These are phyloP conservation scores for Heliconius ethilla DNA, from an alignment of 2,888 invertebrate genomes.

Conservation along the genomic window DNA sequence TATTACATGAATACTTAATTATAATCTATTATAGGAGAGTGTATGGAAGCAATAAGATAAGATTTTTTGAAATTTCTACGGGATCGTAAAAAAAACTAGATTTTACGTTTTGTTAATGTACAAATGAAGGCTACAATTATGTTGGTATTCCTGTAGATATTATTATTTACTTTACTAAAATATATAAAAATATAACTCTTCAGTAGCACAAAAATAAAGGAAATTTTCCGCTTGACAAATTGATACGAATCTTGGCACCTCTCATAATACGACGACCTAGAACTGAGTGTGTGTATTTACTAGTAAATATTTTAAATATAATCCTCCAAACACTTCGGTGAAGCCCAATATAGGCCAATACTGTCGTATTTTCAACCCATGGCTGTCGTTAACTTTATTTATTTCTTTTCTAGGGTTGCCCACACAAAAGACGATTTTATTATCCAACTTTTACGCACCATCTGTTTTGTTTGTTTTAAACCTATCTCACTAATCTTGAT, in stretches of 20 bases:
- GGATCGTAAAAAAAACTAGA: neutral
- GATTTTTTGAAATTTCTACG: neutral
- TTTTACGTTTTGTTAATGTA: neutral
- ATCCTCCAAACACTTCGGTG: neutral
- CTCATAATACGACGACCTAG: neutral
- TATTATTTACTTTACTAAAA: neutral
- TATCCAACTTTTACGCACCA: neutral
- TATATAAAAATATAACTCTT: neutral
- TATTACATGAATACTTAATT: neutral
- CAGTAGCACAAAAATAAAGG: neutral
- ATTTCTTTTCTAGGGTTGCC: neutral
- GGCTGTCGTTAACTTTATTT: slow-evolving; percentile 7
- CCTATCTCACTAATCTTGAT: neutral
- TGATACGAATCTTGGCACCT: slow-evolving; percentile 12
- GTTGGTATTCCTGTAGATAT: neutral
- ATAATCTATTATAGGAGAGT: too few relatives aligned
- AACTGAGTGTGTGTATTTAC: neutral
- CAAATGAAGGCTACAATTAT: neutral
- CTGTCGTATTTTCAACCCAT: slow-evolving; percentile 5
- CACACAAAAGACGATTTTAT: neutral
- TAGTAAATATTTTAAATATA: slow-evolving; percentile 5
- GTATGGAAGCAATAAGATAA: neutral
- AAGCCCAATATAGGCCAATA: slow-evolving; percentile 8
- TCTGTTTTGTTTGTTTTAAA: neutral
- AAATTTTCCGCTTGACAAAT: slow-evolving; percentile 5